These are phyloP conservation scores for Hyppa rectilinea DNA, from an alignment of 2,888 invertebrate genomes.

Conservation along the genomic window DNA sequence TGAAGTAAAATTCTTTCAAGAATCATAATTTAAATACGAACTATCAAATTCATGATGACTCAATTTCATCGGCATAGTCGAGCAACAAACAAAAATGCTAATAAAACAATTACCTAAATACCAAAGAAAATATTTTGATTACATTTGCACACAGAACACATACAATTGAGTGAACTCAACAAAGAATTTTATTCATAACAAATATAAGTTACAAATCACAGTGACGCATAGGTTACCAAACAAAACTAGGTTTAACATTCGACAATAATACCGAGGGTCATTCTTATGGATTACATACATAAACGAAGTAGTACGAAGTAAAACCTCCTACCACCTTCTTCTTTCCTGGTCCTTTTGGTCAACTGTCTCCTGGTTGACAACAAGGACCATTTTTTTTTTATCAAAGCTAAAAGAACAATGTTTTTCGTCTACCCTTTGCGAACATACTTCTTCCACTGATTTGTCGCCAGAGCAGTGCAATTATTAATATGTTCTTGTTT, in stretches of 20 bases:
- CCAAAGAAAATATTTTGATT: slow-evolving; percentile 45
- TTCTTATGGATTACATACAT: slow-evolving; percentile 19
- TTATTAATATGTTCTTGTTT: neutral
- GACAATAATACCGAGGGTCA: neutral
- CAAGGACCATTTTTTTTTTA: slow-evolving; percentile 1
- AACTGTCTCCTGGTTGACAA: too few species aligned
- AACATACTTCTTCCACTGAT: neutral
- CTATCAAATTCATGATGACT: slow-evolving; percentile 6
- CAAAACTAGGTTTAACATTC: slow-evolving; percentile 28
- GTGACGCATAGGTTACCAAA: slow-evolving; percentile 22
- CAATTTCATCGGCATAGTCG: slow-evolving; percentile 12
- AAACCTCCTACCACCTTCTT: too few species aligned
- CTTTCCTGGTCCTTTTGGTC: too few species aligned
- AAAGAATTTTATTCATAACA: slow-evolving; percentile 28
- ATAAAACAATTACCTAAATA: slow-evolving; percentile 47
- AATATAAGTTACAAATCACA: slow-evolving; percentile 21
- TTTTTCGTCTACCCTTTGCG: neutral
- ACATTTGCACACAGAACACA: slow-evolving; percentile 22
- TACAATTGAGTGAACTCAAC: slow-evolving; percentile 20
- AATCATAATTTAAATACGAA: neutral
- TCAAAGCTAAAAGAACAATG: neutral
- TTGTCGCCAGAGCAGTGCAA: neutral
- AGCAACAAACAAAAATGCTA: slow-evolving; percentile 28
- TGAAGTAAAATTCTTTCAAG: too few species aligned
- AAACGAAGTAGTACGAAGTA: slow-evolving; percentile 2